Evolutionary conservation across 2,113 vertebrate genomes (phyloP), one percentile per base, ranked within the genome.

Genomic region (Cyprinodon brontotheroides): DNA sequence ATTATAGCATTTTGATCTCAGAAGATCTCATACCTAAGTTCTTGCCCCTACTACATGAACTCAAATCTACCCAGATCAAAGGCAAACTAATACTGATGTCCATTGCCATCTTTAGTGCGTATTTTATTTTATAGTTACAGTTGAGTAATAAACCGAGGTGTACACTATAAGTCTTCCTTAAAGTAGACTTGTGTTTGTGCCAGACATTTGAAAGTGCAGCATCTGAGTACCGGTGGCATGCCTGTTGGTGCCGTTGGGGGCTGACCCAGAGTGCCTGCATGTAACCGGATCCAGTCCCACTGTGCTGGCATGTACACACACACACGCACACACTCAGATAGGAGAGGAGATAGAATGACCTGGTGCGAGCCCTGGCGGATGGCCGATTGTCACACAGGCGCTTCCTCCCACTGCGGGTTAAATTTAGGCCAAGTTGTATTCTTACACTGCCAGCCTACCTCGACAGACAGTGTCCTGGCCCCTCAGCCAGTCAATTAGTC

Each of bases 341-440:
- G 70, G 78, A 87, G 8, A 72, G 86, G 81, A 79, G 92, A 93
- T 93, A 94, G 93, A 95, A 95, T 96, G 95, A 96, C 95, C 93
- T 85, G 92, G 93, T 91, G 91, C 39, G 90, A 94, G 90, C 81
- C 84, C 95, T 97, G 97, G 96, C 96, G 1, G 88, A 82, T 86
- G 88, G 96, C 96, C 96, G 88, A 95, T 95, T 96, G 95, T 97
- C 96, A 96, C 96, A 95, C 95, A 95, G 93, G 92, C 94, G 92
- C 95, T 97, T 98, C 96, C 97, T 97, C 94, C 90, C 81, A 77
- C 72, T 71, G 89, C 71, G 38, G 95, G 95, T 96, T 97, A 97
- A 97, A 97, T 97, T 97, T 96, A 95, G 96, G 89, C 10, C 71
- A 36, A 81, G 91, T 89, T 94, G 94, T 97, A 96, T 96, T 96